A percentile compares a stretch with the other conserved stretches of the same genome.
phyloP scores from a whole-genome alignment of 2,797 vertebrate species.

The Austrolebias charrua region DNA sequence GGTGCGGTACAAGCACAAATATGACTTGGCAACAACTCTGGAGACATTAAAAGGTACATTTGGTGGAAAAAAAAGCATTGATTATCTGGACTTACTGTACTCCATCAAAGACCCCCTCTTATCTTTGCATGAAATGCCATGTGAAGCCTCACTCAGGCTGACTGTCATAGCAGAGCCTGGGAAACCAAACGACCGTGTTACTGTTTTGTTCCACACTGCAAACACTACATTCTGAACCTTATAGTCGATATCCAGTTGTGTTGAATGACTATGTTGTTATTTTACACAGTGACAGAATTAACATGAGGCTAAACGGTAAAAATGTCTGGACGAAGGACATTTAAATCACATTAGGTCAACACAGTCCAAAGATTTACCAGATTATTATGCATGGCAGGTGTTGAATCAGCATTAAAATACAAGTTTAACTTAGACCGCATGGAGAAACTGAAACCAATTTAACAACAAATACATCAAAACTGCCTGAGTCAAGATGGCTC shows the following conservation, averaged over 20 bases:
- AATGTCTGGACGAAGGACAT: no score
- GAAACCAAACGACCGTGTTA: constrained; percentile 19
- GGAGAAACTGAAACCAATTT: neutral
- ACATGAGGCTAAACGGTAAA: no score
- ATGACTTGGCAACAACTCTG: neutral
- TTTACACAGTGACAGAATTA: no score
- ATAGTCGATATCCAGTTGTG: no score
- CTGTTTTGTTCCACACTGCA: no score
- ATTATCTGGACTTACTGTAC: constrained; percentile 78
- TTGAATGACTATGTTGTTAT: no score
- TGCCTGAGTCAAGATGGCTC: constrained; percentile 1
- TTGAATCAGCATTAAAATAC: neutral
- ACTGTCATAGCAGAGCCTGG: constrained; percentile 86
- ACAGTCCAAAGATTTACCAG: constrained; percentile 2
- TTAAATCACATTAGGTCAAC: no score
- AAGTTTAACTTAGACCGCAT: neutral
- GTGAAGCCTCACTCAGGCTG: constrained; percentile 54
- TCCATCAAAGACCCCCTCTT: constrained; percentile 80
- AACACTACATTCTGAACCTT: no score
- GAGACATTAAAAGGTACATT: neutral
- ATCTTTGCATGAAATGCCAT: constrained; percentile 73
- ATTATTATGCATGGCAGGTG: neutral
- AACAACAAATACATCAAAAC: neutral
- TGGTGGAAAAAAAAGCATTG: neutral
- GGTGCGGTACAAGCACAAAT: neutral